phyloP scores from a whole-genome alignment of 2,113 vertebrate genomes.

The Naja naja region DNA sequence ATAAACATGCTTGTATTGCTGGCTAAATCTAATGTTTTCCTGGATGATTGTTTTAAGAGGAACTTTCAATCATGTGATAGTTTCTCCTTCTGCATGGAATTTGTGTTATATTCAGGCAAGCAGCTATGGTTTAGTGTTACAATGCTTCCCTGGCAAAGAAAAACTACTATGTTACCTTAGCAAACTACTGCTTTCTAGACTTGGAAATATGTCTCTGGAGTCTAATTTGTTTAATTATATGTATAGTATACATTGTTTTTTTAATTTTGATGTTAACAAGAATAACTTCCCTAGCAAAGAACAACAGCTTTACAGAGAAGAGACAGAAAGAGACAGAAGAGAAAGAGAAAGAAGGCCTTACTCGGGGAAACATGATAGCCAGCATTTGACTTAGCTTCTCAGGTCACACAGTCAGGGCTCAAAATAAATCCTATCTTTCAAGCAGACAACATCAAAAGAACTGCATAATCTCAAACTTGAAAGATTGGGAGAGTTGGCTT shows the following conservation, averaged over 20 bases:
- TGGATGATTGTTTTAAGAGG: neutral
- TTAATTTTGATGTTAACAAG: neutral
- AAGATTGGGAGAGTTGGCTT: neutral
- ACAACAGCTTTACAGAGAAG: neutral
- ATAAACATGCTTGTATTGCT: neutral
- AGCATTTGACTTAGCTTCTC: neutral
- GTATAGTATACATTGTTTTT: neutral
- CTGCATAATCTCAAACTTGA: neutral
- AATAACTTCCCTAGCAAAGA: neutral
- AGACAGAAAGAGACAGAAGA: neutral
- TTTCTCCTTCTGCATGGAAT: neutral
- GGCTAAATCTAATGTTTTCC: neutral
- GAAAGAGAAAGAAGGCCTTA: neutral
- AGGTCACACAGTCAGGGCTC: neutral
- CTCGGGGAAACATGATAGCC: neutral
- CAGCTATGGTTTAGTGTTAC: neutral
- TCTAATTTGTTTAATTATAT: neutral
- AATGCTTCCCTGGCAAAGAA: neutral
- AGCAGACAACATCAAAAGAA: neutral
- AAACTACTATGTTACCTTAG: neutral
- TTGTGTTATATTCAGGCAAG: neutral
- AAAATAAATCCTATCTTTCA: neutral
- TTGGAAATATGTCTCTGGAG: neutral
- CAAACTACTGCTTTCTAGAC: neutral
- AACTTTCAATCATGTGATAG: neutral